Conservation (phyloP, 2,797 vertebrate species). For the Diceros bicornis region DNA sequence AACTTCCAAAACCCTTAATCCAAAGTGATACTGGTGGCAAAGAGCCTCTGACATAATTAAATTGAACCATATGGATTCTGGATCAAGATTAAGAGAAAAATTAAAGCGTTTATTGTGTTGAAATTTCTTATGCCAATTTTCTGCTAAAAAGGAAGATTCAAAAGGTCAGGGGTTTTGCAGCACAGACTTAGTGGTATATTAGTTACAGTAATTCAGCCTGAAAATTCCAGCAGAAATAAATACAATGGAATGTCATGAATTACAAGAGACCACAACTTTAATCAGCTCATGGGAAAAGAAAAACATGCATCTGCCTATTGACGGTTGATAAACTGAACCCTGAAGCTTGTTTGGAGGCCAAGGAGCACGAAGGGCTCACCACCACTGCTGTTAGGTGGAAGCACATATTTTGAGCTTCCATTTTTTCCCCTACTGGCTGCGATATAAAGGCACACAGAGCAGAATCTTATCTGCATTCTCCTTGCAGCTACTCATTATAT, state of each 20-base stretch:
- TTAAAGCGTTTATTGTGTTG: constrained; percentile 87
- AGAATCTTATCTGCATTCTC: not conserved
- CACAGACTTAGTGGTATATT: constrained; percentile 88
- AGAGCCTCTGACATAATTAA: constrained; percentile 84
- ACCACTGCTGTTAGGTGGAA: not conserved
- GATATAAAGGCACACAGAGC: not conserved
- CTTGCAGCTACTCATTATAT: not conserved
- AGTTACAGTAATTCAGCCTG: constrained; percentile 91
- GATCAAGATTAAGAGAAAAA: constrained; percentile 87
- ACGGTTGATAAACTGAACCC: constrained; percentile 88
- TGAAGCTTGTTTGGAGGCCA: constrained; percentile 77
- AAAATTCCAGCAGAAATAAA: constrained; percentile 90
- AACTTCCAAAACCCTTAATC: constrained; percentile 83
- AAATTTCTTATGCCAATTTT: constrained; percentile 90
- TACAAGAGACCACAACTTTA: constrained; percentile 88
- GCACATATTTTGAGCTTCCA: constrained; percentile 69
- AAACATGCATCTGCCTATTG: constrained; percentile 87
- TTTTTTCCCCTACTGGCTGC: not conserved
- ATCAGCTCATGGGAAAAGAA: constrained; percentile 89
- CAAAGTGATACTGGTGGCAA: constrained; percentile 84
- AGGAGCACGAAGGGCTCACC: not conserved
- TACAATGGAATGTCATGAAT: constrained; percentile 88
- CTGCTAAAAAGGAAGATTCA: constrained; percentile 86
- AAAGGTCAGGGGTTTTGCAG: constrained; percentile 88
- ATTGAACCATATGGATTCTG: constrained; percentile 84